Evolutionary conservation across 1,140 invertebrate genomes (phyloP).

Genomic region (Drosophila nigrodunni): DNA sequence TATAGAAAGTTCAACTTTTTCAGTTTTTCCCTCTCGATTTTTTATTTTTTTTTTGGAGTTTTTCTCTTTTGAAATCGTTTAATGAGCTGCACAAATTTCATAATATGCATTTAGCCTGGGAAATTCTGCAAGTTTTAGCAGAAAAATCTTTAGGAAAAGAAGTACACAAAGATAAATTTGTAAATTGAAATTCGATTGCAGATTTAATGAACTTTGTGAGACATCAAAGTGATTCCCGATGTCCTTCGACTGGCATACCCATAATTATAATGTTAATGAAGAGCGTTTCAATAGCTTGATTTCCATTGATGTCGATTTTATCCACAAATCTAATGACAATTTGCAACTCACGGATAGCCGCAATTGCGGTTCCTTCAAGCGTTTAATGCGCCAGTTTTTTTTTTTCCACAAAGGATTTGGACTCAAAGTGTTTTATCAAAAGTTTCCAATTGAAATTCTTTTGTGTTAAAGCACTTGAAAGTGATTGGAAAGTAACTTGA

Average conservation of each 20-base stretch:
- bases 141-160: slow-evolving; percentile 34
- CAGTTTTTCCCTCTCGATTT: background rate
- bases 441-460: background rate
- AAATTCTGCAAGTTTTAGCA: slow-evolving; percentile 74
- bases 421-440: background rate
- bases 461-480: background rate
- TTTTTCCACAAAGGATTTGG: background rate
- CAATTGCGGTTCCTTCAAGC: slow-evolving; percentile 22
- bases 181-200: slow-evolving; percentile 18
- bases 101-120: slow-evolving; percentile 63
- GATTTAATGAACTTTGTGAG: slow-evolving; percentile 40
- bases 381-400: slow-evolving; percentile 9
- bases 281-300: slow-evolving; percentile 44
- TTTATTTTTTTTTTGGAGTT: background rate
- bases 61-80: slow-evolving; percentile 72
- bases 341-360: slow-evolving; percentile 1
- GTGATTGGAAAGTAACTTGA: background rate
- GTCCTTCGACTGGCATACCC: background rate
- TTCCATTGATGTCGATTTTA: slow-evolving; percentile 34
- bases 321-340: slow-evolving; percentile 11
- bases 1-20: background rate
- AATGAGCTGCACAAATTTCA: slow-evolving; percentile 76
- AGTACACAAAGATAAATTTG: background rate
- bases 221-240: slow-evolving; percentile 34
- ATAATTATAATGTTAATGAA: slow-evolving; percentile 42